Percentiles rank a stretch among this genome's conserved stretches.
These are phyloP conservation scores for Hesperophylax magnus DNA, from an alignment of 1,140 invertebrate species.

Conservation along the genomic window DNA sequence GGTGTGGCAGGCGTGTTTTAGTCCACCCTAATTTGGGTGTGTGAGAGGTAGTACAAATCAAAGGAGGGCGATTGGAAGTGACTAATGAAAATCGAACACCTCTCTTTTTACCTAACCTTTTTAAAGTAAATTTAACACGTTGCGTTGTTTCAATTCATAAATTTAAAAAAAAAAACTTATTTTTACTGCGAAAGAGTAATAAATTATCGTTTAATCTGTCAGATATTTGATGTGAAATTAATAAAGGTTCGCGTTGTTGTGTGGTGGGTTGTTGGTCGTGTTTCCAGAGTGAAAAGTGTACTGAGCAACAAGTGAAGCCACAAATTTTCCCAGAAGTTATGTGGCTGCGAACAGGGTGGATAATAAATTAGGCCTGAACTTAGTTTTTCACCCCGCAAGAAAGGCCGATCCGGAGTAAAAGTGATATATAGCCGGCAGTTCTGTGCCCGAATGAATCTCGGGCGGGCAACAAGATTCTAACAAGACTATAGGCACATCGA, in stretches of 20 bases:
- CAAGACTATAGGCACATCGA: neutral
- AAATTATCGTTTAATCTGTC: no score
- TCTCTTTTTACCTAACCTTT: neutral
- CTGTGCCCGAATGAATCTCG: constrained; percentile 32
- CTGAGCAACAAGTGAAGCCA: constrained; percentile 33
- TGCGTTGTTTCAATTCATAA: neutral
- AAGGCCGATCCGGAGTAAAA: constrained; percentile 44
- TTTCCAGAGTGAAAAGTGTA: constrained; percentile 28
- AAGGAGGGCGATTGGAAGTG: constrained; percentile 40
- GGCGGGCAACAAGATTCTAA: constrained; percentile 7
- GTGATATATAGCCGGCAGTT: constrained; percentile 37
- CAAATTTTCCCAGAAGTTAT: constrained; percentile 28
- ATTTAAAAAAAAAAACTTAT: neutral
- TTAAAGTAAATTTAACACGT: neutral
- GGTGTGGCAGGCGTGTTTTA: constrained; percentile 55
- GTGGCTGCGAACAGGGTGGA: constrained; percentile 23
- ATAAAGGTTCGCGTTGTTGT: no score
- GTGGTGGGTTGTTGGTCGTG: neutral
- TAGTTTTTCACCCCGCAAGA: constrained; percentile 41
- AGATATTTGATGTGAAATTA: no score
- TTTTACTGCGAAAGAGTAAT: neutral
- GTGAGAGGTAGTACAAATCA: constrained; percentile 47
- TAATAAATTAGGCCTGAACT: constrained; percentile 41
- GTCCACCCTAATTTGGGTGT: constrained; percentile 53
- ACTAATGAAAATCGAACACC: constrained; percentile 38